Percentiles rank a stretch among this genome's conserved stretches.
Evolutionary conservation across 1,140 invertebrate species (phyloP).

Genomic region (Polyergus mexicanus): DNA sequence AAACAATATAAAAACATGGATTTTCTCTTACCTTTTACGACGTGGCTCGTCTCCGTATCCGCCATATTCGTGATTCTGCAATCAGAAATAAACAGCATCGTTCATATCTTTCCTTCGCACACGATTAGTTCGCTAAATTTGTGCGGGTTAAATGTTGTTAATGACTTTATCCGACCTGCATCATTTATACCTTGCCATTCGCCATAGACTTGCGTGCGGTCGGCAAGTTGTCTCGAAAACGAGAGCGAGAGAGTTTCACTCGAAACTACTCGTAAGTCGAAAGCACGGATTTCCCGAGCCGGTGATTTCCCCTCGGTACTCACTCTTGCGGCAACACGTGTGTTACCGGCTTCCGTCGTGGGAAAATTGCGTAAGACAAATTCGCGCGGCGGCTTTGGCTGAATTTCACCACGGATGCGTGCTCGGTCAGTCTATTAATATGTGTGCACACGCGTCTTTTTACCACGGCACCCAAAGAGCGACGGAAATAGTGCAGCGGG

Average conservation of each 20-base stretch:
- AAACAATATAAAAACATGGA: slow-evolving; percentile 10
- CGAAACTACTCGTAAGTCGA: slow-evolving; percentile 44
- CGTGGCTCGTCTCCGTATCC: slow-evolving; percentile 86
- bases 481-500: slow-evolving; percentile 77
- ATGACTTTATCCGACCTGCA: slow-evolving; percentile 8
- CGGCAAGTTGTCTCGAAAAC: slow-evolving; percentile 38
- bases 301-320: neutral
- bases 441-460: slow-evolving; percentile 71
- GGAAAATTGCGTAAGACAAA: slow-evolving; percentile 67
- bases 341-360: slow-evolving; percentile 11
- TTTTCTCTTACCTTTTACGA: slow-evolving; percentile 84
- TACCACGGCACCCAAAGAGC: slow-evolving; percentile 65
- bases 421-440: slow-evolving; percentile 75
- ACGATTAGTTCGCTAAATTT: slow-evolving; percentile 13
- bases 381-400: slow-evolving; percentile 63
- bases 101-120: slow-evolving; percentile 16
- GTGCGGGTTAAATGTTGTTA: neutral
- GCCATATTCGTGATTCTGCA: slow-evolving; percentile 86
- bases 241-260: neutral
- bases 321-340: slow-evolving; percentile 23
- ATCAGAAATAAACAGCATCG: slow-evolving; percentile 71
- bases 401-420: slow-evolving; percentile 69
- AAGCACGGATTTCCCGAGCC: slow-evolving; percentile 46
- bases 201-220: slow-evolving; percentile 6
- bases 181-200: slow-evolving; percentile 22